Evolutionary conservation across 2,797 vertebrate species (phyloP), one percentile per base, ranked within the genome.

Genomic region (Agapornis canus): DNA sequence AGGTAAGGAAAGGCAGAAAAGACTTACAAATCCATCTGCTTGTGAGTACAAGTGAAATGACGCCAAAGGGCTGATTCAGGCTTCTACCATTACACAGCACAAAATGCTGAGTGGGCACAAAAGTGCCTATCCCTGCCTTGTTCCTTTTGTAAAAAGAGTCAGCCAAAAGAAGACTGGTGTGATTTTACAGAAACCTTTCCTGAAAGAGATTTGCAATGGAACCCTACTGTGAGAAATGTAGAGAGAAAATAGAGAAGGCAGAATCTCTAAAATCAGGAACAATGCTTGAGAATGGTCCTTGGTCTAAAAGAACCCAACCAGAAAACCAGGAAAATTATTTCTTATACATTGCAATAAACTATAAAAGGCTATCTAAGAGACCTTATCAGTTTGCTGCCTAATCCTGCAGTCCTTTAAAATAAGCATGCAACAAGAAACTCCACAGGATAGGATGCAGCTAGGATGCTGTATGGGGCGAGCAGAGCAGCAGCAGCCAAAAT

Each of bases 381-480:
- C 5, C 0, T 1, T 12, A 16, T 11, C 21, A 13, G 52, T 27
- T 64, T 19, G 20, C 39, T 69, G 68, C 20, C 47, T 57, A 48
- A 42, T 17, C 23, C 56, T 16, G 10, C 21, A 54, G 39, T 26
- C 49, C 60, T 25, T 47, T 35, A 39, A 65, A 68, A 57, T 0
- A 7, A 76, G 32, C 11, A 51, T 0, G 2, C 0, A 2, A 17
- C 0, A 0, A 32, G 63, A 71, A 78, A 27, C 14, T 43, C 4
- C 0, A 5, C 5, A 5, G 23, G 42, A 72, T 2, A 11, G 8
- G 25, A 71, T 18, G 8, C 1, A 2, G 43, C 49, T 0, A 0
- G 11, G 45, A 13, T 31, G 21, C 3, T 76, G 56, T 2, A n/a
- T 5, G 1, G 8, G 6, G 6, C 6, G 15, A 61, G 54, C 57